Percentiles rank a stretch among this genome's conserved stretches.
phyloP scores from a whole-genome alignment of 2,113 vertebrate species.

The Mormyrus iriodes region DNA sequence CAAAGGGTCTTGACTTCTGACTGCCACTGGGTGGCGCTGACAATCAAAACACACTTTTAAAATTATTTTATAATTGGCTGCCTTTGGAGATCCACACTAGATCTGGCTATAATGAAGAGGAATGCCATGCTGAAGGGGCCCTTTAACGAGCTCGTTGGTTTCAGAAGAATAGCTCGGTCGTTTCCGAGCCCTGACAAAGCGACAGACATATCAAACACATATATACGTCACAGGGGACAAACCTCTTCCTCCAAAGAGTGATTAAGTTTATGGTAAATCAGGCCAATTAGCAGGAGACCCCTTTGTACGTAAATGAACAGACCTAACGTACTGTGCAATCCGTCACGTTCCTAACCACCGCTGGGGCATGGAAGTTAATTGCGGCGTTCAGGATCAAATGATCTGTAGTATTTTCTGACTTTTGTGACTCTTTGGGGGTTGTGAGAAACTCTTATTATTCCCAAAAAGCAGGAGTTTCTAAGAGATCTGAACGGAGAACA shows the following conservation, averaged over 20 bases:
- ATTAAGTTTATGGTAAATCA: constrained; percentile 22
- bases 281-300: background rate
- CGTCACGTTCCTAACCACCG: background rate
- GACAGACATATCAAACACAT: background rate
- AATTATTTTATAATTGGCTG: background rate
- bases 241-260: background rate
- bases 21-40: background rate
- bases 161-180: background rate
- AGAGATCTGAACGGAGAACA: background rate
- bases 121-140: background rate
- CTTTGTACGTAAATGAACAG: background rate
- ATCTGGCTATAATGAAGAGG: background rate
- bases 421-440: background rate
- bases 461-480: background rate
- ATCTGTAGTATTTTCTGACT: background rate
- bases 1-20: background rate
- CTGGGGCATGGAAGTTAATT: background rate
- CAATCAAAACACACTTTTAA: background rate
- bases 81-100: background rate
- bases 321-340: background rate
- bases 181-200: background rate
- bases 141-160: background rate
- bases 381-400: background rate
- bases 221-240: background rate
- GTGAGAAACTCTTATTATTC: background rate